Evolutionary conservation across 2,113 vertebrate genomes (phyloP), one percentile per base, ranked within the genome.

Genomic region (Menura novaehollandiae): DNA sequence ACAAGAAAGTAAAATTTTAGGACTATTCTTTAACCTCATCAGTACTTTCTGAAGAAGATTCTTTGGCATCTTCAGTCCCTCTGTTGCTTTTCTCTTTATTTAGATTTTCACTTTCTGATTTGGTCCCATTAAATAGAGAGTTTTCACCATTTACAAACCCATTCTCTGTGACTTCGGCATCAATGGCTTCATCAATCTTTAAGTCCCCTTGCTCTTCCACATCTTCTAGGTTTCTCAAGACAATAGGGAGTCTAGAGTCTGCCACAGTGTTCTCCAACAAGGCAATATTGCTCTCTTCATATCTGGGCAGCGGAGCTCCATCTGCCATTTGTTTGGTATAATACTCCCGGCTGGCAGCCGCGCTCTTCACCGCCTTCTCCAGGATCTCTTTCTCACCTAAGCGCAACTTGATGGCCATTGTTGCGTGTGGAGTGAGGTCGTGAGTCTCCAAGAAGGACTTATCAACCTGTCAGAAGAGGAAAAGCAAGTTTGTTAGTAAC

Each of bases 341-440:
- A 88, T 97, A 97, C 80, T 99, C 97, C 32, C 98, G 97, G 96
- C 98, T 99, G 51, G 96, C 97, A 8, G 97, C 97, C 0, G 99
- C 99, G 2, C 98, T 98, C 94, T 97, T 97, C 2, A 98, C 98
- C 0, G 98, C 98, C 53, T 98, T 98, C 95, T 99, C 98, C 91
- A 99, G 97, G 94, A 99, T 99, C 97, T 99, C 99, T 93, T 99
- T 99, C 80, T 99, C 99, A 0, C 99, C 99, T n/a, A 99, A 95
- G 21, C 99, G 99, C 72, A 99, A 94, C 93, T 99, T 99, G 95
- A 99, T 81, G 35, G 99, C 99, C 97, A 99, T 98, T 24, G 96
- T 90, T 0, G 98, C 98, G 26, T 99, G 99, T 15, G 98, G 93
- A 6, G 98, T 98, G 18, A 99, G 98, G 71, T 98, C 98, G 0